These are phyloP conservation scores for Sitta europaea DNA, from an alignment of 2,113 vertebrate genomes.

Conservation along the genomic window DNA sequence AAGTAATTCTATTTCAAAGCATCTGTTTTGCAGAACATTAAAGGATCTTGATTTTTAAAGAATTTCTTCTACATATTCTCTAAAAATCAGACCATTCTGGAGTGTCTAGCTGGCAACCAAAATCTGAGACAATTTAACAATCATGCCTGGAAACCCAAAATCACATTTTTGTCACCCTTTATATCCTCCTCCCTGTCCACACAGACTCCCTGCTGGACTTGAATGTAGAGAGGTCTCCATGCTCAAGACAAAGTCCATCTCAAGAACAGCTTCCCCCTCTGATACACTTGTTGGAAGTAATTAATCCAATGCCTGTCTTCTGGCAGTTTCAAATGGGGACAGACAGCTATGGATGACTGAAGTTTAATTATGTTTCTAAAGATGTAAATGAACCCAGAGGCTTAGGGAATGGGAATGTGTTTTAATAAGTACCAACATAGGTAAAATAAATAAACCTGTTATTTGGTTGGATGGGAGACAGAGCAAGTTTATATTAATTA, in stretches of 20 bases:
- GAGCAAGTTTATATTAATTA: neutral
- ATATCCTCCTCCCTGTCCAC: fast-evolving
- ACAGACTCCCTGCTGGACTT: neutral
- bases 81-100: neutral
- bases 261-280: neutral
- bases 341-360: constrained; percentile 1
- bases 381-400: neutral
- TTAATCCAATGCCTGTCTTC: neutral
- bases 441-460: neutral
- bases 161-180: neutral
- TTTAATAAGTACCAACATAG: neutral
- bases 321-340: neutral
- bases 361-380: constrained; percentile 54
- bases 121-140: neutral
- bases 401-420: neutral
- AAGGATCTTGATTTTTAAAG: neutral
- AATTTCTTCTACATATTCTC: neutral
- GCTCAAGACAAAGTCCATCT: neutral
- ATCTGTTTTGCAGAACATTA: neutral
- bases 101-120: neutral
- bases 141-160: neutral
- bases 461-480: neutral
- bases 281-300: neutral
- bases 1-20: neutral
- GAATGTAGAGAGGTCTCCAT: neutral